phyloP scores from a whole-genome alignment of 2,113 vertebrate species.

The Chiloscyllium plagiosum region DNA sequence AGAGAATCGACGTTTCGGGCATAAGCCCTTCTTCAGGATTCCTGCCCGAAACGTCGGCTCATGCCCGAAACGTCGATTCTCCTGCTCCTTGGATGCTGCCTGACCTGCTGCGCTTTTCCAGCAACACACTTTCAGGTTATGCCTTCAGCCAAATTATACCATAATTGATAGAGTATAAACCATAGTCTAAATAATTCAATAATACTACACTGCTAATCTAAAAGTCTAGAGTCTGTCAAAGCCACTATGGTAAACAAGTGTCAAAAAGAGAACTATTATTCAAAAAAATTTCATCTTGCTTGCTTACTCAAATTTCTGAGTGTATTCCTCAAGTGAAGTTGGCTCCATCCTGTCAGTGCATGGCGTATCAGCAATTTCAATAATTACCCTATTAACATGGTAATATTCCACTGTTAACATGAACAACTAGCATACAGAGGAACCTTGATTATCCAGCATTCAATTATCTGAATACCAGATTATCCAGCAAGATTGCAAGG shows the following conservation, averaged over 20 bases:
- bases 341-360: not conserved
- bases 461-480: no score
- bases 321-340: not conserved
- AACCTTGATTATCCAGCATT: no score
- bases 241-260: not conserved
- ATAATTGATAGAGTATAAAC: not conserved
- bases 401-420: not conserved
- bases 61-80: no score
- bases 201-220: not conserved
- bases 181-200: not conserved
- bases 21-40: no score
- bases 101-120: no score
- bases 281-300: not conserved
- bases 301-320: not conserved
- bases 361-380: not conserved
- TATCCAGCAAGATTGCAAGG: no score
- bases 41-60: no score
- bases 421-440: no score
- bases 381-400: not conserved
- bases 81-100: no score
- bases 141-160: not conserved
- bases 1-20: no score
- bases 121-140: not conserved
- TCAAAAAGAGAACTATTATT: not conserved
- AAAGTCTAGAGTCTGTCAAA: not conserved